Conservation (phyloP, 2,113 vertebrate genomes). For the Phrynocephalus versicolor region DNA sequence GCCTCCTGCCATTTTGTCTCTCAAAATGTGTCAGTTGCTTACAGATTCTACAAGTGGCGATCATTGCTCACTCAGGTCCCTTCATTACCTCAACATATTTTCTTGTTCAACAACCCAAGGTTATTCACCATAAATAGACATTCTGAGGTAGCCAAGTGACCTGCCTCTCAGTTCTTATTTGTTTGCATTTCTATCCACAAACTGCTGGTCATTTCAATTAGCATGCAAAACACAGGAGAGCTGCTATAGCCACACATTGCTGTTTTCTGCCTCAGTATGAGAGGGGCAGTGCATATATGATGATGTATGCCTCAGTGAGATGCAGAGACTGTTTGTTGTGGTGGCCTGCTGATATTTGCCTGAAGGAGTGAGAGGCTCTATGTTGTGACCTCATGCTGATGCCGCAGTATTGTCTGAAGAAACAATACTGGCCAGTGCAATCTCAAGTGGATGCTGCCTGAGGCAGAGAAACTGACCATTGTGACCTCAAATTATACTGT, state of each 20-base stretch:
- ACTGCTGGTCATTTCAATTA: not conserved
- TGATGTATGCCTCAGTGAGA: not conserved
- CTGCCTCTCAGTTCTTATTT: not conserved
- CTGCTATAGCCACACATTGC: not conserved
- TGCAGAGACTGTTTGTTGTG: not conserved
- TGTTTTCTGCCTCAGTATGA: not conserved
- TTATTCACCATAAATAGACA: too few relatives aligned
- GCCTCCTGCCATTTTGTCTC: too few relatives aligned
- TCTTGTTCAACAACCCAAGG: too few relatives aligned
- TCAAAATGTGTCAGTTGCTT: too few relatives aligned
- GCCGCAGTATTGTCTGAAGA: not conserved
- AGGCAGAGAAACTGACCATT: not conserved
- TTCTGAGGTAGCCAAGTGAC: too few relatives aligned
- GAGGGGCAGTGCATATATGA: not conserved
- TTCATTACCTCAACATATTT: too few relatives aligned
- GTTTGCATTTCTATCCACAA: not conserved
- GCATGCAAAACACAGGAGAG: too few relatives aligned
- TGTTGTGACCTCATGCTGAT: too few relatives aligned
- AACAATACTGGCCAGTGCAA: not conserved
- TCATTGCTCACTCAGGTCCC: too few relatives aligned
- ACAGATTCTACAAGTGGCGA: too few relatives aligned
- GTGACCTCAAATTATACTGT: not conserved
- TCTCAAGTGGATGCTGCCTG: not conserved
- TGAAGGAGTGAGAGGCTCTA: not conserved
- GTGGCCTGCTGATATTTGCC: not conserved